Percentiles rank a stretch among this genome's conserved stretches.
Evolutionary conservation across 2,113 vertebrate genomes (phyloP).

Genomic region (Picathartes gymnocephalus): DNA sequence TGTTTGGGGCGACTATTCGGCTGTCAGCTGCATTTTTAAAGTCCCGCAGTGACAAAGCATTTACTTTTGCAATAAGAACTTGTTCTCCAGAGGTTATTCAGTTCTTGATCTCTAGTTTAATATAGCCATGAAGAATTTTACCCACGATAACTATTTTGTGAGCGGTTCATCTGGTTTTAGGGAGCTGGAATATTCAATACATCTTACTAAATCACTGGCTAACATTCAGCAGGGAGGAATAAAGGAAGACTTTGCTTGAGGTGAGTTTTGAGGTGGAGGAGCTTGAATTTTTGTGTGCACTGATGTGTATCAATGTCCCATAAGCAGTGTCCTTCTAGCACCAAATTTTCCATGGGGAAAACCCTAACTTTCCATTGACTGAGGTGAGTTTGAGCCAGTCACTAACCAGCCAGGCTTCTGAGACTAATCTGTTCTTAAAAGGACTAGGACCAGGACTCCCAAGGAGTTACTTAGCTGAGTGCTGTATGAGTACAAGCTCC

Average conservation of each 20-base stretch:
- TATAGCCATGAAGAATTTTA: not conserved
- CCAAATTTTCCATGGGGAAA: not conserved
- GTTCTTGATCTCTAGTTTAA: not conserved
- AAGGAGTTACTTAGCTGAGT: not conserved
- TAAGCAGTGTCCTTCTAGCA: not conserved
- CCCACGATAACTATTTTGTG: not conserved
- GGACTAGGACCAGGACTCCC: not conserved
- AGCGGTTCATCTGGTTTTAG: not conserved
- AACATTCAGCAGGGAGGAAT: not conserved
- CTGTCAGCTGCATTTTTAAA: not conserved
- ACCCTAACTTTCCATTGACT: not conserved
- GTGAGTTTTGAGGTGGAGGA: not conserved
- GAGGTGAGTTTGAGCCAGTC: not conserved
- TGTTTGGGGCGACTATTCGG: accelerated
- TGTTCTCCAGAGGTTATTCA: not conserved
- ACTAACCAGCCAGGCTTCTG: not conserved
- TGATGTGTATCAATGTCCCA: not conserved
- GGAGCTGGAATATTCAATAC: not conserved
- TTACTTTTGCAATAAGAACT: not conserved
- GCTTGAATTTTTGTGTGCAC: not conserved
- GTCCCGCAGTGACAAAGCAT: not conserved
- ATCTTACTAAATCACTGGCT: not conserved
- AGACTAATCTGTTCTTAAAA: not conserved
- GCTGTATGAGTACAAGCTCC: not conserved
- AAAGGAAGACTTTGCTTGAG: not conserved